phyloP scores from a whole-genome alignment of 2,113 vertebrate genomes.

The Brevimyrus niger region DNA sequence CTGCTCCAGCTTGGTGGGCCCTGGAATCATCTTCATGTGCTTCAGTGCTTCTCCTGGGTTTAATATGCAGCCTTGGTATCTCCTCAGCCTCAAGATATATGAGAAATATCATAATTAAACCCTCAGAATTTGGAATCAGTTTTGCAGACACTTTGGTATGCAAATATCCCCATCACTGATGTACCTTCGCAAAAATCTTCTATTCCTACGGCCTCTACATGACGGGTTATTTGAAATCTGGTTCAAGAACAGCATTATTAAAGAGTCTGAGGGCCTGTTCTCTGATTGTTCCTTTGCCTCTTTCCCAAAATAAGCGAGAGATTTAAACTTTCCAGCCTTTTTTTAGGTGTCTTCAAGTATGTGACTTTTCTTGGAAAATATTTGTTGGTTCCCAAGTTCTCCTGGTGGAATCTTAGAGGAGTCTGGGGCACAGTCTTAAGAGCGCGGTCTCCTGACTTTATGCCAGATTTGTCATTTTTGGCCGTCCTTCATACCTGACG shows the following conservation, averaged over 20 bases:
- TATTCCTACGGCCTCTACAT: background rate
- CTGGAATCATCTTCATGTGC: background rate
- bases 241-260: background rate
- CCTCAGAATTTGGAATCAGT: conserved; percentile 9
- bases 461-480: background rate
- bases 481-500: background rate
- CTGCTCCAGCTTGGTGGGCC: background rate
- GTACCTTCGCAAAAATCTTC: background rate
- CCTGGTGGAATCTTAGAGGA: background rate
- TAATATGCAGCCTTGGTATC: background rate
- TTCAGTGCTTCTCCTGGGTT: background rate
- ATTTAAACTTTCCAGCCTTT: background rate
- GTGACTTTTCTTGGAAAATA: conserved; percentile 6
- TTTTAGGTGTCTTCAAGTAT: background rate
- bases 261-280: background rate
- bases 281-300: background rate
- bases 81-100: background rate
- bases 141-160: background rate
- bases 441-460: background rate
- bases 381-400: background rate
- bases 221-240: background rate
- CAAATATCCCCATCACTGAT: background rate
- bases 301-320: background rate
- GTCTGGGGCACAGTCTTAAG: background rate
- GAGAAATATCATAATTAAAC: conserved; percentile 7